Percentiles rank a stretch among this genome's conserved stretches.
phyloP scores from a whole-genome alignment of 2,888 invertebrate species.

The Lithophane ornitopus region DNA sequence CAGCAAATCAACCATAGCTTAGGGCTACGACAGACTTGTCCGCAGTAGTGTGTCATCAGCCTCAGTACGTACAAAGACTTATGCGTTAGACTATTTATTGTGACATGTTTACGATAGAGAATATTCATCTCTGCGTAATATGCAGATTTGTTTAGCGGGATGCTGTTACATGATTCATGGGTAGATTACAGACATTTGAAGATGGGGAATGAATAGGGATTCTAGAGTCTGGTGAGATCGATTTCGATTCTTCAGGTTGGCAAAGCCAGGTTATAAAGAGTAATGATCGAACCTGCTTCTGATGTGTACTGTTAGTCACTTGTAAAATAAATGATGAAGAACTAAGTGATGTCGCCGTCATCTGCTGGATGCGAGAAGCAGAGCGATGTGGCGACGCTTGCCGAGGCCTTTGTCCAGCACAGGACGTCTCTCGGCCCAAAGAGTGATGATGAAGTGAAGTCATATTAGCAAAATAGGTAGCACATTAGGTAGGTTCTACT shows the following conservation, averaged over 20 bases:
- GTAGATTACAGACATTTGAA: not conserved
- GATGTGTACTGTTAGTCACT: not conserved
- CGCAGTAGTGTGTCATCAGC: conserved; percentile 39
- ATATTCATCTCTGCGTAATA: conserved; percentile 53
- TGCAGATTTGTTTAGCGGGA: conserved; percentile 48
- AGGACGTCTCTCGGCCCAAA: not conserved
- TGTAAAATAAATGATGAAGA: not conserved
- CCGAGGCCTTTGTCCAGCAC: not conserved
- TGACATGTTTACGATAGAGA: conserved; percentile 53
- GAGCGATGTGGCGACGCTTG: no score
- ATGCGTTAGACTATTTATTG: conserved; percentile 53
- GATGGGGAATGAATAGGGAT: not conserved
- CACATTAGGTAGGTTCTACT: not conserved
- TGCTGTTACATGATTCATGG: conserved; percentile 35
- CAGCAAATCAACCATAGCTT: conserved; percentile 50
- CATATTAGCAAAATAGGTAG: not conserved
- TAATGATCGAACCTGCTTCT: not conserved
- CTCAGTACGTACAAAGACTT: conserved; percentile 36
- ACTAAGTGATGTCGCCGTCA: no score
- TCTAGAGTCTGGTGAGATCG: not conserved
- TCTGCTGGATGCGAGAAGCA: not conserved
- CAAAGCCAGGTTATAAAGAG: not conserved
- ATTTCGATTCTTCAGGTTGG: not conserved
- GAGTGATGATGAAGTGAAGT: not conserved
- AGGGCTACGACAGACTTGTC: conserved; percentile 28